A percentile compares a stretch with the other conserved stretches of the same genome.
phyloP scores from a whole-genome alignment of 1,140 invertebrate species.

The Drosophila biarmipes region DNA sequence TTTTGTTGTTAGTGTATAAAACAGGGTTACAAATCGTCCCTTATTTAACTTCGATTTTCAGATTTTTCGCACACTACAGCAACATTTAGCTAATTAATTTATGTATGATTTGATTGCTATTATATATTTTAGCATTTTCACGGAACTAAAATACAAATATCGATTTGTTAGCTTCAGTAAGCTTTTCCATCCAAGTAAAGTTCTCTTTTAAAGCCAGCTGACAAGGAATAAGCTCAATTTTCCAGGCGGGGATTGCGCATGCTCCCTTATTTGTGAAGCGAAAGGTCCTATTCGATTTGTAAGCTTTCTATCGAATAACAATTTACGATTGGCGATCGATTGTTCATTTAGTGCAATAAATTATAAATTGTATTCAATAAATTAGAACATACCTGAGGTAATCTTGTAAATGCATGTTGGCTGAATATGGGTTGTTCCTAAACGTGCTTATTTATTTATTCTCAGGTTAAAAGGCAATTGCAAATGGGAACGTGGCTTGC shows the following conservation, averaged over 20 bases:
- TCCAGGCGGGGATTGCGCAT: conserved; percentile 13
- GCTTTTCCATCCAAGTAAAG: conserved; percentile 38
- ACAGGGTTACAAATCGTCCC: not conserved
- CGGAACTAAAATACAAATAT: conserved; percentile 51
- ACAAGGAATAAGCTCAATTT: conserved; percentile 4
- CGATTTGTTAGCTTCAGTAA: conserved; percentile 51
- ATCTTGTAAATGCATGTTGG: conserved; percentile 67
- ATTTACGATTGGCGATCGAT: not conserved
- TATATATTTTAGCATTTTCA: conserved; percentile 20
- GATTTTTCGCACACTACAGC: not conserved
- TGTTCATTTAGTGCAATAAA: no score
- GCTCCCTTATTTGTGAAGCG: not conserved
- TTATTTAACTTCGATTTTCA: not conserved
- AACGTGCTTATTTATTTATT: not conserved
- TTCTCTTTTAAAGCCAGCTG: conserved; percentile 19
- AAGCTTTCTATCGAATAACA: not conserved
- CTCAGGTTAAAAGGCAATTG: no score
- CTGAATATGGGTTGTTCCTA: not conserved
- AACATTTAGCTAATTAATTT: not conserved
- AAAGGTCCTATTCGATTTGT: conserved; percentile 2
- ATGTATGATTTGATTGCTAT: conserved; percentile 10
- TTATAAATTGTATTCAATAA: no score
- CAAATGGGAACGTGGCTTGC: not conserved
- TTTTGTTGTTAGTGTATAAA: conserved; percentile 31
- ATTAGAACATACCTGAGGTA: conserved; percentile 41